A percentile compares a stretch with the other conserved stretches of the same genome.
phyloP scores from a whole-genome alignment of 1,140 invertebrate genomes.

The Asobara japonica region DNA sequence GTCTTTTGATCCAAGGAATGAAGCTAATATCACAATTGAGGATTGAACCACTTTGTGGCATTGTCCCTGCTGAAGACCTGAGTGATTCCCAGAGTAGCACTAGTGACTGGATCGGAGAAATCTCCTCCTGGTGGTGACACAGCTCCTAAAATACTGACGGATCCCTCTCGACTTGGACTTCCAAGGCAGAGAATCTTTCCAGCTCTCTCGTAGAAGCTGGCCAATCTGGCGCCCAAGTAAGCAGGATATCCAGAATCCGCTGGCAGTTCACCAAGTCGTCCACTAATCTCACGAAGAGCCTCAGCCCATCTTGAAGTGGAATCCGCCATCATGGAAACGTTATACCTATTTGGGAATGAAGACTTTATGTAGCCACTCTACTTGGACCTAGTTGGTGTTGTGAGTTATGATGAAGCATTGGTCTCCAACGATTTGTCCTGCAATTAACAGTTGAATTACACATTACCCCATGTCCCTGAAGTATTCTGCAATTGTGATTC shows the following conservation, averaged over 20 bases:
- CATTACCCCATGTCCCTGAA: constrained; percentile 45
- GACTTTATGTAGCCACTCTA: constrained; percentile 86
- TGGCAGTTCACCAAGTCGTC: constrained; percentile 88
- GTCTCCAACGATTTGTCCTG: no score
- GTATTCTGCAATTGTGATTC: constrained; percentile 74
- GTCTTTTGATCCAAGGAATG: no score
- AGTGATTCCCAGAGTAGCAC: constrained; percentile 77
- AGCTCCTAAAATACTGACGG: constrained; percentile 79
- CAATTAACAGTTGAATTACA: neutral
- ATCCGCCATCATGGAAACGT: constrained; percentile 90
- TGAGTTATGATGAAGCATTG: no score
- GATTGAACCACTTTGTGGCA: no score
- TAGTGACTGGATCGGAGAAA: constrained; percentile 82
- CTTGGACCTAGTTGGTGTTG: constrained; percentile 52
- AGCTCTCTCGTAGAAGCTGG: constrained; percentile 80
- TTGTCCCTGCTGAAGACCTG: no score
- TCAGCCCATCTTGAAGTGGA: constrained; percentile 89
- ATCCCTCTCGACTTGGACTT: constrained; percentile 75
- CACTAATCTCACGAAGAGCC: constrained; percentile 86
- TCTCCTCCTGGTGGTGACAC: constrained; percentile 83
- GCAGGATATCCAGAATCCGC: constrained; percentile 81
- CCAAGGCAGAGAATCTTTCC: constrained; percentile 76
- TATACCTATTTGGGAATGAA: no score
- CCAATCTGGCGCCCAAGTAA: constrained; percentile 75
- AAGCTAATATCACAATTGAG: no score